A percentile compares a stretch with the other conserved stretches of the same genome.
Evolutionary conservation across 2,888 invertebrate genomes (phyloP).

Genomic region (Onchidella celtica): DNA sequence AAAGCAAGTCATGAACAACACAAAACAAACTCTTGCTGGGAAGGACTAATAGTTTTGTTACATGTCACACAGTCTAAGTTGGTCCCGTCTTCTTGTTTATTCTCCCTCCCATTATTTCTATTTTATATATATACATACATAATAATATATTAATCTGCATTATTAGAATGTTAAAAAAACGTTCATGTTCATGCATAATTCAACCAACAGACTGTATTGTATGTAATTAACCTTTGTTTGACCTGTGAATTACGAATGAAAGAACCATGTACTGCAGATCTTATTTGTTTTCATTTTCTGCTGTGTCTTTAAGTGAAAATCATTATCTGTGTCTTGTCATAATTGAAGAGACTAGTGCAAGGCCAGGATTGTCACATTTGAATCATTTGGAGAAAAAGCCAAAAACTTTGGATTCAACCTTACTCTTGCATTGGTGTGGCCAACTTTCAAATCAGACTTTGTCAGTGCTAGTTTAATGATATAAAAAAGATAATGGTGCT

Average conservation of each 20-base stretch:
- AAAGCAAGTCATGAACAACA: too few species aligned
- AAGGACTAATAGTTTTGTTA: too few species aligned
- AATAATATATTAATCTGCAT: slow-evolving; percentile 43
- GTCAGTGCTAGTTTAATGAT: too few species aligned
- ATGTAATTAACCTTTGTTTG: slow-evolving; percentile 49
- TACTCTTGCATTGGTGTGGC: too few species aligned
- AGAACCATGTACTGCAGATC: slow-evolving; percentile 44
- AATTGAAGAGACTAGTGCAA: too few species aligned
- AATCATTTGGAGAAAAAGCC: too few species aligned
- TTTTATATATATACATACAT: slow-evolving; percentile 34
- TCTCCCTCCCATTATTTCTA: slow-evolving; percentile 30
- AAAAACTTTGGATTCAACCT: too few species aligned
- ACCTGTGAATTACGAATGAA: slow-evolving; percentile 50
- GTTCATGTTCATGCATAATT: slow-evolving; percentile 47
- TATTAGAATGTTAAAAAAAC: slow-evolving; percentile 35
- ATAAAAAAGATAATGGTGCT: too few species aligned
- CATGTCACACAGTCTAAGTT: background rate
- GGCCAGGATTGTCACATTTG: too few species aligned
- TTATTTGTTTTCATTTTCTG: background rate
- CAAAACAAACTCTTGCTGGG: too few species aligned
- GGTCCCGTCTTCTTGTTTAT: slow-evolving; percentile 18
- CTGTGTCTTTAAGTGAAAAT: background rate
- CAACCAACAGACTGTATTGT: slow-evolving; percentile 46
- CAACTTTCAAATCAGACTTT: too few species aligned
- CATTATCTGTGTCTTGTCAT: background rate